These are phyloP conservation scores for Sclerodermus sp. DNA, from an alignment of 2,888 invertebrate genomes.

Conservation along the genomic window DNA sequence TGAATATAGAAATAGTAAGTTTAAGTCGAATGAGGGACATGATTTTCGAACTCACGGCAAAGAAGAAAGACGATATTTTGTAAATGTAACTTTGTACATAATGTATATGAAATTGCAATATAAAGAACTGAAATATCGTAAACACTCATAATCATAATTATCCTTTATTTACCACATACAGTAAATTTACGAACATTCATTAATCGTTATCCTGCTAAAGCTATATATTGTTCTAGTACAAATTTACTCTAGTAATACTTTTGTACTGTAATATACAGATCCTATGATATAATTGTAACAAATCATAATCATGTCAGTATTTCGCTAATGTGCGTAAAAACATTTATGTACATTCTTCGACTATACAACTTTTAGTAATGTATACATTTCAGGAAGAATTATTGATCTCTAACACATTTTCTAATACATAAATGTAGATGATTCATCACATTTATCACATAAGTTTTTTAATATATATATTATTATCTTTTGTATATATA, in stretches of 20 bases:
- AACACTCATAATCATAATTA: background rate
- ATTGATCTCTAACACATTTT: no score
- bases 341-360: no score
- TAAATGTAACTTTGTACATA: conserved; percentile 7
- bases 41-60: conserved; percentile 49
- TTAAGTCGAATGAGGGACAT: conserved; percentile 50
- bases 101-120: conserved; percentile 5
- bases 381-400: no score
- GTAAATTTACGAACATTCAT: no score
- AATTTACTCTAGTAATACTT: no score
- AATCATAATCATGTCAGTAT: conserved; percentile 5
- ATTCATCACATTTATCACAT: no score
- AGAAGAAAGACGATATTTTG: conserved; percentile 36
- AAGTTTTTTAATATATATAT: conserved; percentile 2
- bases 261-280: no score
- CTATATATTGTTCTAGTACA: no score
- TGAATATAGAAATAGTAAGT: conserved; percentile 37
- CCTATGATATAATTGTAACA: background rate
- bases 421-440: no score
- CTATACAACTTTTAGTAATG: no score
- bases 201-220: no score
- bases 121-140: conserved; percentile 5
- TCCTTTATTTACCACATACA: background rate
- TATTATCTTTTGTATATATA: conserved; percentile 3
- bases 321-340: background rate